phyloP scores from a whole-genome alignment of 2,888 invertebrate genomes.

The Agriopis leucophaearia region DNA sequence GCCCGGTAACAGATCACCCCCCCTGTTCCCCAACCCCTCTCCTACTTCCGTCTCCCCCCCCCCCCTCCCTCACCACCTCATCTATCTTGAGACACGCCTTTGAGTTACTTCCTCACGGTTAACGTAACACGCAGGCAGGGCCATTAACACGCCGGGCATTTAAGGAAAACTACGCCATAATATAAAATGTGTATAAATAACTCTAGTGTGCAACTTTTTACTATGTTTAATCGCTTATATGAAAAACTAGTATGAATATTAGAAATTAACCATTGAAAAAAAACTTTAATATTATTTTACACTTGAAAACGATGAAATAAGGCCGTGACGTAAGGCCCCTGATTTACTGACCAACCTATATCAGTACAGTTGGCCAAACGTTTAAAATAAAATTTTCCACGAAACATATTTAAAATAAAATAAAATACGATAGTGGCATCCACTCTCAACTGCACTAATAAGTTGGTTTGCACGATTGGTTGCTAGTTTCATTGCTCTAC shows the following conservation, averaged over 20 bases:
- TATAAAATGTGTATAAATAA: not conserved
- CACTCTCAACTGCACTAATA: not conserved
- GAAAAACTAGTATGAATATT: no score
- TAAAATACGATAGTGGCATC: not conserved
- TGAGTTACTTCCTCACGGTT: constrained; percentile 29
- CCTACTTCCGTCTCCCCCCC: not conserved
- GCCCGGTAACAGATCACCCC: constrained; percentile 21
- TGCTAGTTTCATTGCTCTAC: not conserved
- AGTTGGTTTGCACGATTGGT: not conserved
- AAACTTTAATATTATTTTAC: no score
- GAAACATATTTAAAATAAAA: no score
- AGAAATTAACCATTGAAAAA: no score
- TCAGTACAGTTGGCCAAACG: no score
- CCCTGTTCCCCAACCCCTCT: not conserved
- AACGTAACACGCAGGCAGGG: constrained; percentile 25
- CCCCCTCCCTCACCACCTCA: constrained; percentile 17
- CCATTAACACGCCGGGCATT: constrained; percentile 11
- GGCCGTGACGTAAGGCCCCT: no score
- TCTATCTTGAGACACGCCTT: constrained; percentile 31
- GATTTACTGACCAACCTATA: no score
- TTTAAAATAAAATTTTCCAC: no score
- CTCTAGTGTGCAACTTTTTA: not conserved
- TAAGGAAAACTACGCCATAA: constrained; percentile 7
- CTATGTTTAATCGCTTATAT: no score
- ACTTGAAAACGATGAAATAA: no score